Evolutionary conservation across 1,140 invertebrate species (phyloP).

Genomic region (Diorhabda sublineata): DNA sequence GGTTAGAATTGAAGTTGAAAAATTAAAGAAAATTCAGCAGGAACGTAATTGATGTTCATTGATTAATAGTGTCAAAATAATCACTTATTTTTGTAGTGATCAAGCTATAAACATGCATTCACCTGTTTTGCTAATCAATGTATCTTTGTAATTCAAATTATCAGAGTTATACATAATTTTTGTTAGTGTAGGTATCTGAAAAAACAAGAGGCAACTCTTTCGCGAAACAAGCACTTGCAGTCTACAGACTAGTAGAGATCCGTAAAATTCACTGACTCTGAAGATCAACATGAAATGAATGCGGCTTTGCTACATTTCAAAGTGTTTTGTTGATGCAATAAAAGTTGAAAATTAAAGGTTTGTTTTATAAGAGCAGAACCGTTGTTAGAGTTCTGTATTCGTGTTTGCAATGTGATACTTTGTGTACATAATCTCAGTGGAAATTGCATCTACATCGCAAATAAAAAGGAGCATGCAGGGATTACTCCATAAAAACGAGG

Average conservation of each 20-base stretch:
- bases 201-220: neutral
- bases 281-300: constrained; percentile 13
- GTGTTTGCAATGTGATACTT: neutral
- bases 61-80: no score
- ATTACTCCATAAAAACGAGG: neutral
- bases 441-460: neutral
- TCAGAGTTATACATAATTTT: neutral
- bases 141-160: no score
- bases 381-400: neutral
- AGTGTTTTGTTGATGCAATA: constrained; percentile 15
- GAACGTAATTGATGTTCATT: no score
- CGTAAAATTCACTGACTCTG: constrained; percentile 5
- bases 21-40: no score
- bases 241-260: neutral
- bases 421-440: neutral
- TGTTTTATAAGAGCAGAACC: constrained; percentile 14
- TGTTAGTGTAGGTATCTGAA: neutral
- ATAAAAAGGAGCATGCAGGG: constrained; percentile 1
- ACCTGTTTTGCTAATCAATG: no score
- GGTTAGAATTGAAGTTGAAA: no score
- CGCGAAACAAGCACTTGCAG: neutral
- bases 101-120: no score
- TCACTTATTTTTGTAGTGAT: no score
- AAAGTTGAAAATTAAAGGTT: constrained; percentile 14
- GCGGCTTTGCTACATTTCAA: constrained; percentile 1